Evolutionary conservation across 1,140 invertebrate species (phyloP).

Genomic region (Anastrepha ludens): DNA sequence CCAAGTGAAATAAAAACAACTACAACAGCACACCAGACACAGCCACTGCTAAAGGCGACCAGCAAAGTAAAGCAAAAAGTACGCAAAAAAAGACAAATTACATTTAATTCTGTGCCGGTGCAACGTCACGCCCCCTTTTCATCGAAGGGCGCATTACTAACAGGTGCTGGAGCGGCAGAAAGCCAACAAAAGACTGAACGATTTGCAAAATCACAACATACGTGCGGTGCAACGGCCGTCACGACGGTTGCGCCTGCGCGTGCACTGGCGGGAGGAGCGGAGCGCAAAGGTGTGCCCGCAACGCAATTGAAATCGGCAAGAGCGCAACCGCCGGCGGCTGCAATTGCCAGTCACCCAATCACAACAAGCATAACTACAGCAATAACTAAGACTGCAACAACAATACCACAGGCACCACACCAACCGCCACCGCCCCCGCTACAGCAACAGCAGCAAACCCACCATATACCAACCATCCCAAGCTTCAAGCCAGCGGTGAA

Average conservation of each 20-base stretch:
- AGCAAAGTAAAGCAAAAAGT: constrained; percentile 64
- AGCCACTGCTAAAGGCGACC: constrained; percentile 68
- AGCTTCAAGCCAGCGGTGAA: constrained; percentile 43
- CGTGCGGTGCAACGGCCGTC: background rate
- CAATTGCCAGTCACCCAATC: constrained; percentile 50
- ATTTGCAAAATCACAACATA: constrained; percentile 30
- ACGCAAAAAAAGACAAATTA: constrained; percentile 55
- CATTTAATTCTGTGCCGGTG: constrained; percentile 13
- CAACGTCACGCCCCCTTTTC: background rate
- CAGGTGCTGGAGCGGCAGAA: background rate
- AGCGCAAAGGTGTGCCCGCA: constrained; percentile 59
- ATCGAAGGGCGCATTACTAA: too few species aligned
- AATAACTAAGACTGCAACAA: constrained; percentile 56
- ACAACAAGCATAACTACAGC: constrained; percentile 57
- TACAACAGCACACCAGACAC: constrained; percentile 2
- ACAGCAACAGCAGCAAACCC: constrained; percentile 48
- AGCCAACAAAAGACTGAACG: constrained; percentile 35
- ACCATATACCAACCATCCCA: constrained; percentile 25
- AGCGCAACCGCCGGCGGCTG: background rate
- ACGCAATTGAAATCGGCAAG: constrained; percentile 57
- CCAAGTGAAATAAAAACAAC: background rate
- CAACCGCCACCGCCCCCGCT: background rate
- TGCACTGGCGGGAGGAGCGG: constrained; percentile 9
- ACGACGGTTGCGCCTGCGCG: constrained; percentile 40
- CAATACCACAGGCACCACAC: constrained; percentile 42